phyloP scores from a whole-genome alignment of 1,140 invertebrate genomes.

The Pogonomyrmex barbatus region DNA sequence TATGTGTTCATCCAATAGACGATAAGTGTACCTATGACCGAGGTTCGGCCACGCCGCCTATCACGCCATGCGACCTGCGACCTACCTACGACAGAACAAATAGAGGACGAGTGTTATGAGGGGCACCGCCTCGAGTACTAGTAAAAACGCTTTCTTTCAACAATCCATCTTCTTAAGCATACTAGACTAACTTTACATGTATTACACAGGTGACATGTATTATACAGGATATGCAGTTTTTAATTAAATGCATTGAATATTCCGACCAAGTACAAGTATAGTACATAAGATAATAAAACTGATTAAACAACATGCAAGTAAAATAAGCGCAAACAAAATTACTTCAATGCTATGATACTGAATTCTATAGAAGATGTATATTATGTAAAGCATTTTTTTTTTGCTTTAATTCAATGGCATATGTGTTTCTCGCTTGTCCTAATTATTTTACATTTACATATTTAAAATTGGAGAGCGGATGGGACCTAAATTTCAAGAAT shows the following conservation, averaged over 20 bases:
- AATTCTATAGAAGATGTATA: background rate
- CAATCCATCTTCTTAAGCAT: conserved; percentile 1
- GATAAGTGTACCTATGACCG: conserved; percentile 51
- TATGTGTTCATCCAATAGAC: conserved; percentile 44
- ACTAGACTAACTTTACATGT: background rate
- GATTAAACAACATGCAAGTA: background rate
- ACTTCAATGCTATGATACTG: background rate
- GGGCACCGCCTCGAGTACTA: conserved; percentile 2
- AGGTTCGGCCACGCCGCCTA: conserved; percentile 37
- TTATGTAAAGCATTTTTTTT: background rate
- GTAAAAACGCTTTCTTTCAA: conserved; percentile 50
- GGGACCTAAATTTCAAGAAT: conserved; percentile 52
- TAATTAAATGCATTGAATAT: background rate
- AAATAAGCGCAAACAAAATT: background rate
- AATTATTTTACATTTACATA: conserved; percentile 42
- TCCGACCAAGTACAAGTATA: background rate
- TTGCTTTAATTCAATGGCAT: background rate
- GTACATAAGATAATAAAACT: background rate
- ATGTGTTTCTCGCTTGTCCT: conserved; percentile 12
- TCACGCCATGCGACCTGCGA: conserved; percentile 72
- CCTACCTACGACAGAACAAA: conserved; percentile 65
- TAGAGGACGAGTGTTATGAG: conserved; percentile 42
- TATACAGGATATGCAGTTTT: conserved; percentile 4
- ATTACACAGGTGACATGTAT: no score
- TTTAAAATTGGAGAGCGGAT: conserved; percentile 25